Percentiles rank a stretch among this genome's conserved stretches.
phyloP scores from a whole-genome alignment of 2,888 invertebrate species.

The Stenchaetothrips biformis region DNA sequence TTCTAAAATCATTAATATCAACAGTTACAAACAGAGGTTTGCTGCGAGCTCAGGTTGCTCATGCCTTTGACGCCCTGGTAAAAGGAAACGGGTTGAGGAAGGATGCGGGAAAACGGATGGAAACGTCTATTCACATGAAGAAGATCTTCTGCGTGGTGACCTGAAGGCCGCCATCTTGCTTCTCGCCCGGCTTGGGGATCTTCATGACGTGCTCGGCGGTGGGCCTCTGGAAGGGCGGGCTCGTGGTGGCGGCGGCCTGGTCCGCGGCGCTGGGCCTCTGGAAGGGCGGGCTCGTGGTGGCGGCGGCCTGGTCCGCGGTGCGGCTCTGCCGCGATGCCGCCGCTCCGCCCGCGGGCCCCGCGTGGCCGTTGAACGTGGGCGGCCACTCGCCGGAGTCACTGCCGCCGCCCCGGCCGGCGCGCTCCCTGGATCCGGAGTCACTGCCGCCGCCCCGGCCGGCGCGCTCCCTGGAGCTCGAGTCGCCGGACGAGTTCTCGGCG shows the following conservation, averaged over 20 bases:
- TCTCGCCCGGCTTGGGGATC: background rate
- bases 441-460: background rate
- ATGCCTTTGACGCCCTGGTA: too few species aligned
- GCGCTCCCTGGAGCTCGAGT: background rate
- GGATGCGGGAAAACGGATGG: background rate
- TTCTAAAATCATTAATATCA: too few species aligned
- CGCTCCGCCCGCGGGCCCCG: background rate
- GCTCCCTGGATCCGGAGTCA: background rate
- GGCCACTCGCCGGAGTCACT: background rate
- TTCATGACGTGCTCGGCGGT: constrained; percentile 4
- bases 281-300: background rate
- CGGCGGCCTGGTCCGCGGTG: background rate
- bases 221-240: background rate
- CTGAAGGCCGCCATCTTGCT: background rate
- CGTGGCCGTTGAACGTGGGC: background rate
- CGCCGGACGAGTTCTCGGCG: background rate
- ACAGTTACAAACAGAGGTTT: too few species aligned
- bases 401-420: background rate
- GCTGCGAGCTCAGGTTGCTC: too few species aligned
- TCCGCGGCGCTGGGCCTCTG: background rate
- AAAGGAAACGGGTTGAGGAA: background rate
- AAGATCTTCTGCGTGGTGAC: background rate
- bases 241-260: background rate
- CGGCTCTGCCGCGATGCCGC: background rate
- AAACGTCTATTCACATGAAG: background rate